Evolutionary conservation across 2,797 vertebrate genomes (phyloP).

Genomic region (Cottoperca gobio): DNA sequence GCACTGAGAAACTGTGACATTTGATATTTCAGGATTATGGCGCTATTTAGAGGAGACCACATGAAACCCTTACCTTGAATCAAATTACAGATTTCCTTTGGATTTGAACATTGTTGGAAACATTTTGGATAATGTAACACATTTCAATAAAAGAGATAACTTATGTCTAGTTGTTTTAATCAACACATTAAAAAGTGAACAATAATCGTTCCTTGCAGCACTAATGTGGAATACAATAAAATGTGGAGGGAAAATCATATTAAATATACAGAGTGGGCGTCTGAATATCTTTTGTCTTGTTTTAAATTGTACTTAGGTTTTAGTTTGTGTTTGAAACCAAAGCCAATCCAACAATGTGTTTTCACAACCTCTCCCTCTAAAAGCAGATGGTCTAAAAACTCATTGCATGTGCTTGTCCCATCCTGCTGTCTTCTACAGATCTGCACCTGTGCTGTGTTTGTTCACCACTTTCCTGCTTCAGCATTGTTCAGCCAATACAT

Average conservation of each 20-base stretch:
- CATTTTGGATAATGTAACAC: too few species aligned
- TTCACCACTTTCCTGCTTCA: not conserved
- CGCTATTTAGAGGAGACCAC: too few species aligned
- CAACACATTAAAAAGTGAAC: not conserved
- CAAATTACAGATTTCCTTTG: too few species aligned
- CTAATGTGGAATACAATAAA: not conserved
- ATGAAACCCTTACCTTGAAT: too few species aligned
- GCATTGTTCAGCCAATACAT: conserved; percentile 1
- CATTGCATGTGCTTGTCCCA: not conserved
- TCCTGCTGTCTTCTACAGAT: conserved; percentile 17
- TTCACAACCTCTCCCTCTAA: not conserved
- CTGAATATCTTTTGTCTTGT: not conserved
- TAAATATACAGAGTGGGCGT: not conserved
- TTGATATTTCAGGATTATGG: too few species aligned
- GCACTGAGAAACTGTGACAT: too few species aligned
- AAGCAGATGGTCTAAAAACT: not conserved
- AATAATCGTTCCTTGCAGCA: not conserved
- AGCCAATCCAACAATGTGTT: not conserved
- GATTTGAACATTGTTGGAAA: too few species aligned
- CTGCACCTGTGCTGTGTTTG: conserved; percentile 14
- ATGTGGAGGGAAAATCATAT: not conserved
- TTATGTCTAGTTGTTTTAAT: too few species aligned
- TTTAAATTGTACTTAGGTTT: not conserved
- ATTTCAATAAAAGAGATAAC: too few species aligned
- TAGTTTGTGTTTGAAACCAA: conserved; percentile 1